Evolutionary conservation across 2,888 invertebrate species (phyloP), one percentile per base, ranked within the genome.

Genomic region (Desoria tigrina): DNA sequence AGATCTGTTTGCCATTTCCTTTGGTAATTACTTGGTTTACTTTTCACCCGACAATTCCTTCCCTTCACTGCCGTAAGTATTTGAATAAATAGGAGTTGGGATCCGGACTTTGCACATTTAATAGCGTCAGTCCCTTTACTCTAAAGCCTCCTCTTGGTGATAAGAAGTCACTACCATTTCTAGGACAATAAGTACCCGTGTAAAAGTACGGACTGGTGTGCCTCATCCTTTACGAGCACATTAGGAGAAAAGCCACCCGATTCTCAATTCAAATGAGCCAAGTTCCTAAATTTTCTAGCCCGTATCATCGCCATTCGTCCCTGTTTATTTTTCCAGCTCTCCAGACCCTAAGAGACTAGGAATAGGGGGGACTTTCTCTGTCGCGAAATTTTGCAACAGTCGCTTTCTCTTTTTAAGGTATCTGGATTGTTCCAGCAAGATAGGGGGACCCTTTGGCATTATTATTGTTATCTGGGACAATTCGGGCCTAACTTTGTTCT

Each of bases 1-100:
- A 45, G 45, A 37, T 23, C 23, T 57, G 27, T 57, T 57, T 57
- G 42, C 57, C 57, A 57, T 57, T 57, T 42, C 57, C 57, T 57
- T 21, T 42, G n/a, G 57, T 42, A 42, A 57, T 42, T 32, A 32
- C 32, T 57, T 24, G 3, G 57, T 57, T 39, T 57, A 57, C 42
- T 57, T 57, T 57, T 57, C 57, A 57, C 18, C 24, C 23, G 24
- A 51, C 24, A 4, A 24, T 7, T 55, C 37, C 55, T 18, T 55
- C 37, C 55, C 32, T 55, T 55, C 14, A 27, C 27, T 45, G 45
- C 16, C 55, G 26, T 9, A 55, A 55, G 55, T 55, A 57, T 42
- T 24, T 57, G 42, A 57, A 42, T 42, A 57, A 57, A 57, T 42
- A 57, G 57, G 16, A 23, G 2, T 14, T 42, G n/a, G 42, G 23